Evolutionary conservation across 2,888 invertebrate species (phyloP).

Genomic region (Scaptomyza flava): DNA sequence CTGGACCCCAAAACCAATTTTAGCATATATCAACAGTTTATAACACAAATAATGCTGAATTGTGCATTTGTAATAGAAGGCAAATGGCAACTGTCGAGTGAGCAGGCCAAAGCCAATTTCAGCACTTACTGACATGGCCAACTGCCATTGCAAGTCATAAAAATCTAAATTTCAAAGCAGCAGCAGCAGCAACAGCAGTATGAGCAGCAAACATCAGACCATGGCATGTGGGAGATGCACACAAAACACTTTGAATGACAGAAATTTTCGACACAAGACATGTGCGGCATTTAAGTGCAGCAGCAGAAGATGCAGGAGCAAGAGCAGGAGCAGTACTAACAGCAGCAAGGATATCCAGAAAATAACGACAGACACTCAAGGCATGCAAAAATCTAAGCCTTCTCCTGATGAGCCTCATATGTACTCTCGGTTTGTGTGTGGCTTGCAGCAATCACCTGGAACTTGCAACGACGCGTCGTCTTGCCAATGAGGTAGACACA

Average conservation of each 20-base stretch:
- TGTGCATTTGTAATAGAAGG: conserved; percentile 76
- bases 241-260: conserved; percentile 68
- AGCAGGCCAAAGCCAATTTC: conserved; percentile 60
- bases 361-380: conserved; percentile 45
- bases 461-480: conserved; percentile 57
- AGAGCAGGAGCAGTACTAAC: background rate
- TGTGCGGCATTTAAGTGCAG: conserved; percentile 67
- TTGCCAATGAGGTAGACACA: conserved; percentile 27
- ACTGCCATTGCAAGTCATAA: conserved; percentile 59
- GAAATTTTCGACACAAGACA: conserved; percentile 77
- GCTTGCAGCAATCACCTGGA: conserved; percentile 68
- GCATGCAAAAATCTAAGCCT: conserved; percentile 77
- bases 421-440: conserved; percentile 36
- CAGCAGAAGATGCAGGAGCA: conserved; percentile 16
- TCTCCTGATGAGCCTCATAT: conserved; percentile 58
- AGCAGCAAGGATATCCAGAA: conserved; percentile 37
- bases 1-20: conserved; percentile 52
- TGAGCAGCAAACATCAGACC: conserved; percentile 34
- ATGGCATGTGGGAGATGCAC: conserved; percentile 51
- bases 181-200: background rate
- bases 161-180: conserved; percentile 79
- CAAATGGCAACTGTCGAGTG: conserved; percentile 45
- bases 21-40: conserved; percentile 77
- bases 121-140: conserved; percentile 52
- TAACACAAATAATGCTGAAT: conserved; percentile 74